These are phyloP conservation scores for Thalpophila matura DNA, from an alignment of 2,888 invertebrate species.

Conservation along the genomic window DNA sequence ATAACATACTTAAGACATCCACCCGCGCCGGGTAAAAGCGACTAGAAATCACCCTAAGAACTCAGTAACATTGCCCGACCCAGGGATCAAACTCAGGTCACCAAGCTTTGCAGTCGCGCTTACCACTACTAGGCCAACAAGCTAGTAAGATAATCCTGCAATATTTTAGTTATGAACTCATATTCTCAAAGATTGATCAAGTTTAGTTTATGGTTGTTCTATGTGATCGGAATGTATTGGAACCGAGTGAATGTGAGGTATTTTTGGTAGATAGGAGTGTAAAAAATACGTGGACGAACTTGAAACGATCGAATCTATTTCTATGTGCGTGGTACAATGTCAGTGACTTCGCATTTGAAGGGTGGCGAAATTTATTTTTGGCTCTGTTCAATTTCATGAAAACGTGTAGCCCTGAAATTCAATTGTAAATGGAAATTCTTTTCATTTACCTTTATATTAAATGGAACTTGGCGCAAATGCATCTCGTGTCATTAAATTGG, in stretches of 20 bases:
- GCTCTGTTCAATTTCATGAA: conserved; percentile 40
- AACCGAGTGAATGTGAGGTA: conserved; percentile 31
- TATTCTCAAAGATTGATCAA: conserved; percentile 18
- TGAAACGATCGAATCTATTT: conserved; percentile 39
- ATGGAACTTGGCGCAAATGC: conserved; percentile 24
- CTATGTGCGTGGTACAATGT: conserved; percentile 27
- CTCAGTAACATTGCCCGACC: too few species aligned
- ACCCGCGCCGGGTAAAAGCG: too few species aligned
- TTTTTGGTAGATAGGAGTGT: conserved; percentile 31
- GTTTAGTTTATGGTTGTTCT: conserved; percentile 27
- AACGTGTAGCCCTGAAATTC: conserved; percentile 30
- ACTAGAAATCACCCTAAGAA: too few species aligned
- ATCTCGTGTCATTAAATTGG: conserved; percentile 16
- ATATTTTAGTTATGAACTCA: conserved; percentile 10
- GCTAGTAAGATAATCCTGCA: neutral
- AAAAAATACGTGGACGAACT: conserved; percentile 47
- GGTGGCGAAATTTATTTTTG: conserved; percentile 37
- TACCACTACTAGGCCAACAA: too few species aligned
- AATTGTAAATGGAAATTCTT: conserved; percentile 33
- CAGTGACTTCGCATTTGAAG: conserved; percentile 37
- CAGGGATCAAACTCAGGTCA: too few species aligned
- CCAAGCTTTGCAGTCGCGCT: too few species aligned
- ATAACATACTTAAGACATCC: too few species aligned
- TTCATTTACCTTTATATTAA: conserved; percentile 22
- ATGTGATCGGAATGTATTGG: conserved; percentile 28